Conservation (phyloP, 2,888 invertebrate genomes). For the Eilema sororculum region DNA sequence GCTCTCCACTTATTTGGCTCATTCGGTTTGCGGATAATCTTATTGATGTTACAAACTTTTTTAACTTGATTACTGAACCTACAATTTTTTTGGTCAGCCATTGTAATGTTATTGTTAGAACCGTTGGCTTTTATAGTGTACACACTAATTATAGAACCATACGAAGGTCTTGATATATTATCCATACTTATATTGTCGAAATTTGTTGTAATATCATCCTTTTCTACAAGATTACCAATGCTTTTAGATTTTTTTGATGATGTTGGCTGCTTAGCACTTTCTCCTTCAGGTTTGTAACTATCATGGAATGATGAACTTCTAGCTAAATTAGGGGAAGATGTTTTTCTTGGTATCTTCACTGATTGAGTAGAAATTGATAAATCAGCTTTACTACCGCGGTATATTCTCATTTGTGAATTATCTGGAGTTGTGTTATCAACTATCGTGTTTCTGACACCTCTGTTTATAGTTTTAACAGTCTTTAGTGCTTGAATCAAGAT, state of each 20-base stretch:
- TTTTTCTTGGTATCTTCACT: constrained; percentile 47
- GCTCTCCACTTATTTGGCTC: constrained; percentile 87
- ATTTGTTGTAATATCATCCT: constrained; percentile 38
- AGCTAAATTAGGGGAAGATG: constrained; percentile 51
- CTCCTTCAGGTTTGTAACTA: constrained; percentile 37
- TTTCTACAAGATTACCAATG: constrained; percentile 61
- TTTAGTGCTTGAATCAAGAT: constrained; percentile 87
- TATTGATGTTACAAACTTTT: constrained; percentile 40
- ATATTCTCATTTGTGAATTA: constrained; percentile 69
- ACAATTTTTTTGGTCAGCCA: constrained; percentile 38
- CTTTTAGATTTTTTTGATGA: constrained; percentile 65
- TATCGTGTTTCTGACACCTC: constrained; percentile 60
- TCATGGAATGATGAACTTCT: constrained; percentile 72
- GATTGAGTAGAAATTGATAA: constrained; percentile 48
- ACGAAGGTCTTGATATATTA: constrained; percentile 42
- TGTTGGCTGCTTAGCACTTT: constrained; percentile 27
- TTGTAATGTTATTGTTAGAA: constrained; percentile 51
- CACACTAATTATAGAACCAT: constrained; percentile 69
- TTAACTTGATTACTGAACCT: constrained; percentile 41
- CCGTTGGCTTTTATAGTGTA: constrained; percentile 62
- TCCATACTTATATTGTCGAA: constrained; percentile 37
- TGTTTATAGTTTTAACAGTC: constrained; percentile 72
- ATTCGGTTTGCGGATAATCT: constrained; percentile 55
- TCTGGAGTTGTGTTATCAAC: constrained; percentile 42
- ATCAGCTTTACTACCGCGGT: constrained; percentile 61